Conservation (phyloP, 2,888 invertebrate genomes). For the Tenthredo scrophulariae region DNA sequence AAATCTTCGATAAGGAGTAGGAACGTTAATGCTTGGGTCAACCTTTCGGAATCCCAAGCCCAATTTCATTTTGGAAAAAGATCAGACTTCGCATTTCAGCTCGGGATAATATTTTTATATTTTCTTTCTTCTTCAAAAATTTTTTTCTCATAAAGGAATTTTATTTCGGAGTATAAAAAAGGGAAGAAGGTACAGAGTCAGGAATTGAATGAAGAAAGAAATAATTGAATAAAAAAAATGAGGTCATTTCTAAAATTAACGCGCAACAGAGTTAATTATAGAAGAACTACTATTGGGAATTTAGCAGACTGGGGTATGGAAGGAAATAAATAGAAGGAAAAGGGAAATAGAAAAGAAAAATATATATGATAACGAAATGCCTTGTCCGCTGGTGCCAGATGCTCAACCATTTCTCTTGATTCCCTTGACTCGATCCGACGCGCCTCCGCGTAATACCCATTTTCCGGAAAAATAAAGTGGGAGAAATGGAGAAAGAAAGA, state of each 20-base stretch:
- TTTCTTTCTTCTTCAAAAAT: background rate
- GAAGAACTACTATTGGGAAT: constrained; percentile 6
- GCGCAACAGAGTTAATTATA: background rate
- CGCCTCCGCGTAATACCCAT: constrained; percentile 17
- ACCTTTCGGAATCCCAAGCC: background rate
- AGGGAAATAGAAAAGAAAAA: background rate
- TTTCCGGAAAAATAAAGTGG: constrained; percentile 19
- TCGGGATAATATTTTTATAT: background rate
- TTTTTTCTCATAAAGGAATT: background rate
- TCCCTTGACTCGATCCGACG: constrained; percentile 34
- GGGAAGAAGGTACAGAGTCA: background rate
- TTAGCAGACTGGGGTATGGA: background rate
- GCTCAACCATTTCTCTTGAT: constrained; percentile 51
- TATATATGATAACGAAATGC: constrained; percentile 44
- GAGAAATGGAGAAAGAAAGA: background rate
- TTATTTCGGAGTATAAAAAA: background rate
- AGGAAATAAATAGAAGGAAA: background rate
- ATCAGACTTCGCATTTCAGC: background rate
- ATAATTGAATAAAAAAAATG: background rate
- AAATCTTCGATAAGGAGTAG: background rate
- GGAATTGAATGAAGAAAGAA: background rate
- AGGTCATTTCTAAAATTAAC: background rate
- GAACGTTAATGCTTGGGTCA: background rate
- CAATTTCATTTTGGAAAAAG: background rate
- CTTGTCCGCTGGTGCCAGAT: constrained; percentile 44